phyloP scores from a whole-genome alignment of 2,797 vertebrate species.

The Pseudocheirus occidentalis region DNA sequence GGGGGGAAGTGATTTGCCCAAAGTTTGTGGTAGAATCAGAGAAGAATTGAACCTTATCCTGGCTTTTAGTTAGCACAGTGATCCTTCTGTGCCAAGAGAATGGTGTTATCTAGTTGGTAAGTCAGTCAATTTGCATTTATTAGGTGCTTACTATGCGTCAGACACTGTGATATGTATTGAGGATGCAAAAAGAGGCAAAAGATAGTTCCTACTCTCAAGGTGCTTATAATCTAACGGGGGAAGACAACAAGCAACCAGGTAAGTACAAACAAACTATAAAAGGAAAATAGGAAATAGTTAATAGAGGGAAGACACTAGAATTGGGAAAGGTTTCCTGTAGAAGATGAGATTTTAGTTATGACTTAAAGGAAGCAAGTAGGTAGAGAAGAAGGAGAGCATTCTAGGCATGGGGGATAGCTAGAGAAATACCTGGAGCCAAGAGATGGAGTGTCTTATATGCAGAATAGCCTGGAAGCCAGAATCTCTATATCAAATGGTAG shows the following conservation, averaged over 20 bases:
- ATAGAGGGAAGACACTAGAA: background rate
- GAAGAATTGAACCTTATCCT: background rate
- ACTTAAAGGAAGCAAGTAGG: background rate
- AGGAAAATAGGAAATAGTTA: background rate
- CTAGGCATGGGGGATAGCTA: background rate
- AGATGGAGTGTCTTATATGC: background rate
- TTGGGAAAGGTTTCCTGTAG: background rate
- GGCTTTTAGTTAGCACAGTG: background rate
- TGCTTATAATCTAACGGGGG: background rate
- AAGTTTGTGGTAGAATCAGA: background rate
- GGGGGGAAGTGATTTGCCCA: background rate
- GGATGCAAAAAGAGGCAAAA: background rate
- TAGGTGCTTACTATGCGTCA: background rate
- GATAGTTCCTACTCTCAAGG: background rate
- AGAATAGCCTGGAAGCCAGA: background rate
- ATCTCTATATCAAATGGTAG: background rate
- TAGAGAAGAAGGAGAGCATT: background rate
- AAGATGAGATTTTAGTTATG: background rate
- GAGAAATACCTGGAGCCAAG: background rate
- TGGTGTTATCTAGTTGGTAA: background rate
- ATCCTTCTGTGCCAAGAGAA: background rate
- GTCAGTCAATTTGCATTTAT: background rate
- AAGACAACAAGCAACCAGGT: background rate
- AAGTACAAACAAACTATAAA: background rate
- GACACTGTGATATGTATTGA: background rate